Evolutionary conservation across 1,140 invertebrate genomes (phyloP).

Genomic region (Phenacoccus solenopsis): DNA sequence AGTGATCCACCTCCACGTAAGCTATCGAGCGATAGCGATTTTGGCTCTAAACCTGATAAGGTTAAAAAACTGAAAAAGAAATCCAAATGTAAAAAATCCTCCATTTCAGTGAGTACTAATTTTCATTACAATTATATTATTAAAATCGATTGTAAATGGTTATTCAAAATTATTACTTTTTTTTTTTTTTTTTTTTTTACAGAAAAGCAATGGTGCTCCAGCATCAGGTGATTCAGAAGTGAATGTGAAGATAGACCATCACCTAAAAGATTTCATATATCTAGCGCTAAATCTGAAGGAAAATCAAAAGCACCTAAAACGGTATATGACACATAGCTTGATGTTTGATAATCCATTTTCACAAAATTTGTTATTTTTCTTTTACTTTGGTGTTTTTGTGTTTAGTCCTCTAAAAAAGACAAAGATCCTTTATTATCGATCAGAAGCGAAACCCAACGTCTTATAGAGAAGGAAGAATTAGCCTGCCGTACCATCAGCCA

Average conservation of each 20-base stretch:
- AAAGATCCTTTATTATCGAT: slow-evolving; percentile 37
- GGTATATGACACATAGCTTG: too few species aligned
- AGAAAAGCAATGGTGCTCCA: background rate
- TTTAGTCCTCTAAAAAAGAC: background rate
- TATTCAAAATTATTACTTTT: too few species aligned
- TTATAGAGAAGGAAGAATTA: slow-evolving; percentile 52
- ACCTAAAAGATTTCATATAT: background rate
- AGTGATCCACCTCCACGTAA: background rate
- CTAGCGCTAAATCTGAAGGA: background rate
- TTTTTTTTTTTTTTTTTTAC: too few species aligned
- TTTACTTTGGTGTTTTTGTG: too few species aligned
- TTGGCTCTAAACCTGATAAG: background rate
- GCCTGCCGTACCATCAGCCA: slow-evolving; percentile 64
- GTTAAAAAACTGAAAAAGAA: background rate
- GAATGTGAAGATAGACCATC: background rate
- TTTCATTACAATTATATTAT: too few species aligned
- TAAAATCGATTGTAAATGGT: too few species aligned
- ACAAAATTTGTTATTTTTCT: too few species aligned
- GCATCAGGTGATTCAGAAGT: background rate
- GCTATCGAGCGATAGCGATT: background rate
- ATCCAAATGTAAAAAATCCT: background rate
- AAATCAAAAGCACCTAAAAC: background rate
- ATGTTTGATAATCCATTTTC: too few species aligned
- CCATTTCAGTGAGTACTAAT: background rate
- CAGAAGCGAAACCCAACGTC: slow-evolving; percentile 46